Base-by-base conservation (phyloP, 2,113 vertebrate species). In the Indicator maculatus region DNA sequence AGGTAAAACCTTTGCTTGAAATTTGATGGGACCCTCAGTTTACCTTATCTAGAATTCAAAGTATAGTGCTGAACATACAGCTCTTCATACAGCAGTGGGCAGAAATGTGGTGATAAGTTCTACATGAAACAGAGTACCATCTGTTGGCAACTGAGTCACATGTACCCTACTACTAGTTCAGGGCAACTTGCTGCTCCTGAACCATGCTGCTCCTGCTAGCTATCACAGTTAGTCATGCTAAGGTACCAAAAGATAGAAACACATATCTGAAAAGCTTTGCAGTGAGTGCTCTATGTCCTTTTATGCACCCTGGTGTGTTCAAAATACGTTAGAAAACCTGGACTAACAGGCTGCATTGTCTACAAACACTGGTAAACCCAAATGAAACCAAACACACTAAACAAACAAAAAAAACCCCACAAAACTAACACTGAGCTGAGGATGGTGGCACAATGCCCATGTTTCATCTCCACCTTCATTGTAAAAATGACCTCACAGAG, bases 271-370 rank as follows among this genome's bases (percentile, higher is more conserved):
- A 65, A 79, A 38, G 5, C 28, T 84, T 85, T 6, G 1, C 28
- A 53, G 16, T 44, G 36, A 72, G n/a, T 53, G 36, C 11, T 87
- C 8, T 75, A 58, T 79, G 76, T 47, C 44, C 23, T 89, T 78
- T 90, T 66, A 45, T 89, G 44, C 72, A 8, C 72, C 38, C 21
- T 60, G 53, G 14, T 26, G 10, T 47, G 44, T 61, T 76, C 53
- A 88, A 91, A 44, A 82, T 45, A 75, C 31, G 27, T 39, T 94
- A 65, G 74, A 85, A 93, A 85, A 89, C 69, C 90, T 93, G 79
- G 63, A 85, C 65, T 60, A 67, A 58, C 47, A 75, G 63, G 38
- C 44, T 92, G n/a, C 41, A 79, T 45, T 82, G 41, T 55, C 63
- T 89, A 20, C 44, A 89, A 89, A 84, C 4, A 23, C 16, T 69